Evolutionary conservation across 2,888 invertebrate species (phyloP), one percentile per base, ranked within the genome.

Genomic region (Scelioninae gen. 1): DNA sequence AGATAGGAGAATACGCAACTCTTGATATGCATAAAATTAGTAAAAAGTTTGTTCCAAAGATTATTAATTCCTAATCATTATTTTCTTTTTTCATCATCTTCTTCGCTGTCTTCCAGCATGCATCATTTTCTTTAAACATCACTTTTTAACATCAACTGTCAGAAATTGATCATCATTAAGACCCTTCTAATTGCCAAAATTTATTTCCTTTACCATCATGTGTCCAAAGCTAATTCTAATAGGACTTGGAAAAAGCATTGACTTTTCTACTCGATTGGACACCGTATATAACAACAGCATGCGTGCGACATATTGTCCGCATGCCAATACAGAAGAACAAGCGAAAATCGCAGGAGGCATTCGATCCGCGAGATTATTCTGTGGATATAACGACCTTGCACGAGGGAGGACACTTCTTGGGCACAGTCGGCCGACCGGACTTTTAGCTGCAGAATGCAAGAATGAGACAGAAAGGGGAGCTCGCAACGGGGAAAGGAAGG

Each of bases 291-390:
- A 82, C 66, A 63, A 53, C 29, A 71, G 66, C 82, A 79, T 84
- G 82, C 81, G 62, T 60, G 71, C 55, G 76, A 74, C 83, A 77
- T 72, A 74, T 76, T 65, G 75, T 45, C 56, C 40, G 60, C 71
- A 68, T 71, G 66, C 69, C 68, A 43, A 62, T 68, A 56, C 65
- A 51, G 10, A 13, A 16, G 58, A 49, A 62, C 72, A 68, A 66
- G 56, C 62, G 55, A 58, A 56, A 47, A 47, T 32, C 62, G 65
- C 63, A 63, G 40, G 51, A 66, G 85, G 75, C 77, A 82, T 82
- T 85, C 83, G 79, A 86, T 83, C 84, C 66, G 71, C 55, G 58
- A 74, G 84, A 84, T 82, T 84, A 83, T 80, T 84, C 71, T 72
- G 68, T 71, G 81, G 66, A 66, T 82, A 56, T 81, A 76, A 75